A percentile compares a stretch with the other conserved stretches of the same genome.
Evolutionary conservation across 2,888 invertebrate species (phyloP).

Genomic region (Acrocyrtus sp.): DNA sequence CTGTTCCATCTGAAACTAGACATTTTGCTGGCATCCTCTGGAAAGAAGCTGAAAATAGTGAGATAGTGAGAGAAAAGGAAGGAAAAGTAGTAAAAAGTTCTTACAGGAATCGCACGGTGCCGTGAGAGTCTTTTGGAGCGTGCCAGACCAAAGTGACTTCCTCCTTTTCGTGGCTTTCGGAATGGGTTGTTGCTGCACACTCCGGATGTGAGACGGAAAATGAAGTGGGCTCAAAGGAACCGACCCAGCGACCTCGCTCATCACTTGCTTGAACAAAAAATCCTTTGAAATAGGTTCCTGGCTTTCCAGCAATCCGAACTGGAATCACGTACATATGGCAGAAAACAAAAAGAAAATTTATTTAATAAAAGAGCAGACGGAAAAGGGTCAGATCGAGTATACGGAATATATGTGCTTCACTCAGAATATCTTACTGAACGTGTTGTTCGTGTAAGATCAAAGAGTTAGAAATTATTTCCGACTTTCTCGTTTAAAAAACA

Average conservation of each 20-base stretch:
- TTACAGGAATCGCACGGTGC: slow-evolving; percentile 62
- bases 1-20: too few species aligned
- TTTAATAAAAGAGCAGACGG: too few species aligned
- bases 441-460: background rate
- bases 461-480: too few species aligned
- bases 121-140: slow-evolving; percentile 54
- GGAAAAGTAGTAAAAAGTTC: slow-evolving; percentile 47
- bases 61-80: slow-evolving; percentile 11
- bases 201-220: slow-evolving; percentile 62
- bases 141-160: slow-evolving; percentile 61
- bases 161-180: slow-evolving; percentile 61
- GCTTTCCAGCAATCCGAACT: slow-evolving; percentile 59
- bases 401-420: background rate
- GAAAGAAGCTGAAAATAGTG: slow-evolving; percentile 8
- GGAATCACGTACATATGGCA: background rate
- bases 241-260: slow-evolving; percentile 60
- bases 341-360: slow-evolving; percentile 15
- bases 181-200: slow-evolving; percentile 57
- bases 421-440: background rate
- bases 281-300: slow-evolving; percentile 62
- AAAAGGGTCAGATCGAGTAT: too few species aligned
- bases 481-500: too few species aligned
- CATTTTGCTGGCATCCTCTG: too few species aligned
- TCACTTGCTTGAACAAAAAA: slow-evolving; percentile 62
- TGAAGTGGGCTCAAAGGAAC: slow-evolving; percentile 61